phyloP scores from a whole-genome alignment of 2,797 vertebrate genomes.

The Gymnoscopelus microlampas region DNA sequence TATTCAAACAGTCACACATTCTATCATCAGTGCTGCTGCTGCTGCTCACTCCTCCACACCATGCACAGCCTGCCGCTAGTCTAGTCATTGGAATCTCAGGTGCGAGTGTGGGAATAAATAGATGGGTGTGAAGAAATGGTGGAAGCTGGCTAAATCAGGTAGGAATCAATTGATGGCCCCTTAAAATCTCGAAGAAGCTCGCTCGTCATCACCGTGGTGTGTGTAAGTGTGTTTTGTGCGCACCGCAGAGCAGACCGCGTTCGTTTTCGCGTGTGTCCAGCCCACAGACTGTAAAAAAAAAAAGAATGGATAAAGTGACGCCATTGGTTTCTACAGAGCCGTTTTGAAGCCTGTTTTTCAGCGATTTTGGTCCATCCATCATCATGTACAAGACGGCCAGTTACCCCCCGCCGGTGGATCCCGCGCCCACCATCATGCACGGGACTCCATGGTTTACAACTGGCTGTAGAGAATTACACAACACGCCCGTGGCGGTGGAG shows the following conservation, averaged over 20 bases:
- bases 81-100: constrained; percentile 54
- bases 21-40: constrained; percentile 52
- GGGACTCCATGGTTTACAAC: constrained; percentile 74
- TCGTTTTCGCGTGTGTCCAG: constrained; percentile 18
- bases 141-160: constrained; percentile 45
- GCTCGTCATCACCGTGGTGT: constrained; percentile 22
- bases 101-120: constrained; percentile 43
- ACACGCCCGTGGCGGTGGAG: constrained; percentile 81
- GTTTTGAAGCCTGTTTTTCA: too few species aligned
- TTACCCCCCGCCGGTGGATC: constrained; percentile 87
- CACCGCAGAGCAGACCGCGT: constrained; percentile 44
- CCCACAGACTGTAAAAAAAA: neutral
- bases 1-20: constrained; percentile 48
- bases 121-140: constrained; percentile 21
- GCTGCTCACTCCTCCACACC: constrained; percentile 23
- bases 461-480: constrained; percentile 73
- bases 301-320: too few species aligned
- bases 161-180: constrained; percentile 54
- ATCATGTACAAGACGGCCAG: constrained; percentile 75
- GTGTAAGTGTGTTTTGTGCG: constrained; percentile 42
- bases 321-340: too few species aligned
- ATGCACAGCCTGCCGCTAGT: constrained; percentile 37
- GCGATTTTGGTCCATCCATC: too few species aligned
- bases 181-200: constrained; percentile 37
- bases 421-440: constrained; percentile 74